Evolutionary conservation across 2,113 vertebrate genomes (phyloP), one percentile per base, ranked within the genome.

Genomic region (Acanthochromis polyacanthus): DNA sequence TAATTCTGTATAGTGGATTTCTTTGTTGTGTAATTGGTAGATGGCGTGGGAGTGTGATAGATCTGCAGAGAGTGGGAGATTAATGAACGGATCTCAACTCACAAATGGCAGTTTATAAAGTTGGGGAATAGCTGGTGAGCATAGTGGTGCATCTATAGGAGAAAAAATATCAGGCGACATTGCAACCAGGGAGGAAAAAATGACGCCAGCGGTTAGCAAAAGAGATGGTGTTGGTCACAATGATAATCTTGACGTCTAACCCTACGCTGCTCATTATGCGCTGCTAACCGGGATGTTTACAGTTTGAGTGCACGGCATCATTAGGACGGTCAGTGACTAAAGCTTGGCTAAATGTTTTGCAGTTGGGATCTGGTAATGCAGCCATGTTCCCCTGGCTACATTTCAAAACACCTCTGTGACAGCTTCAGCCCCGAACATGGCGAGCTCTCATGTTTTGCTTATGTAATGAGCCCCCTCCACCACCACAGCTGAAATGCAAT

Each of bases 371-470:
- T 16, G 30, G 46, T 68, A 52, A 68, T 20, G 19, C 43, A 45
- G 64, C 60, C 69, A 75, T 55, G 72, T 73, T 85, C 57, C 57
- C 45, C 36, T 71, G 82, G 83, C 84, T 61, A 53, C 57, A 11
- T 84, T 68, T 90, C 63, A 79, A 55, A 81, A 61, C 78, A 88
- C 55, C 81, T 86, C 82, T 53, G 50, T 59, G 81, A 85, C 81
- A 79, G 73, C 80, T 69, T 60, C 43, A 46, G 58, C 52, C 55
- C 63, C 7, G 4, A 78, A 75, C 81, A 70, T 67, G 71, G 69
- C 10, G 45, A 59, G 72, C 68, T 53, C 84, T 85, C 64, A 51
- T 89, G 83, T 81, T 90, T 86, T 79, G 80, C 81, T 93, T 91
- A 90, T 82, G 83, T 85, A 89, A 91, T 88, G 75, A 84, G 70